Conservation (phyloP, 2,113 vertebrate genomes). For the Pelusios castaneus region DNA sequence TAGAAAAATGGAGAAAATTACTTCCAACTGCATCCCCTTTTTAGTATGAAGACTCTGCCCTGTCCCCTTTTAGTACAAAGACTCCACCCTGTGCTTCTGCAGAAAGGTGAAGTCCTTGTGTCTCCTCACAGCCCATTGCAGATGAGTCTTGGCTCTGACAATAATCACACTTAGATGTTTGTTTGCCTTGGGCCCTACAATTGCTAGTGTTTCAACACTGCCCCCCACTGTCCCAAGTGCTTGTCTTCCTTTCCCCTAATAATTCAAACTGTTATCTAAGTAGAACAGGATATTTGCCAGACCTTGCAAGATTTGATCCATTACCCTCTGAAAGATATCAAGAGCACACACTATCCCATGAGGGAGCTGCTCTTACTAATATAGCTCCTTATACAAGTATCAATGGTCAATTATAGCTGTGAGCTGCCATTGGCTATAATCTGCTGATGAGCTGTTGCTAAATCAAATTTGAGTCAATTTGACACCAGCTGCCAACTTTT, state of each 20-base stretch:
- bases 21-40: neutral
- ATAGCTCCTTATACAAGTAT: neutral
- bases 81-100: neutral
- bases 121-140: neutral
- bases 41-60: neutral
- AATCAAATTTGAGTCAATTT: neutral
- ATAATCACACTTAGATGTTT: neutral
- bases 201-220: slow-evolving; percentile 30
- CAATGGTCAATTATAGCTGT: neutral
- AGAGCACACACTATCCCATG: neutral
- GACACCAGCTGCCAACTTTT: neutral
- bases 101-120: neutral
- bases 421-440: neutral
- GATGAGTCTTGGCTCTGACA: neutral
- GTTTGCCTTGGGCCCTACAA: neutral
- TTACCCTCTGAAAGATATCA: slow-evolving; percentile 2
- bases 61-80: neutral
- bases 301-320: neutral
- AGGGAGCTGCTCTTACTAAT: neutral
- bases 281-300: neutral
- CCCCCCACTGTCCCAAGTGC: slow-evolving; percentile 39
- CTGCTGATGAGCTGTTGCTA: slow-evolving; percentile 3
- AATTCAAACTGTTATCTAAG: neutral
- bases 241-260: neutral
- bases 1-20: accelerated